These are phyloP conservation scores for Anarhynchus alexandrinus DNA, from an alignment of 2,113 vertebrate species.

Conservation along the genomic window DNA sequence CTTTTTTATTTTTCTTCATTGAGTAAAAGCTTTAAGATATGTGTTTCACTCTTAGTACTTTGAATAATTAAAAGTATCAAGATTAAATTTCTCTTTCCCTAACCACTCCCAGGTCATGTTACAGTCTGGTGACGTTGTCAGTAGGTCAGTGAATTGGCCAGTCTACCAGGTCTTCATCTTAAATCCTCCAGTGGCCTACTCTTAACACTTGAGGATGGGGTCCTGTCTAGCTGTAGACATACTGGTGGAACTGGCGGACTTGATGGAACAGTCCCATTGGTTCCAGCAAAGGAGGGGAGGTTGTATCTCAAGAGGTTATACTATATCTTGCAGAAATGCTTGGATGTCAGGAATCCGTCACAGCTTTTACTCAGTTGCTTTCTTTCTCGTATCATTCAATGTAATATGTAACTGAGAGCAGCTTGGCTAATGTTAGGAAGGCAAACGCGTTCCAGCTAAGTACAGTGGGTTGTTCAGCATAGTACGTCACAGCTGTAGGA, in stretches of 20 bases:
- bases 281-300: neutral
- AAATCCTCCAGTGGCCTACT: neutral
- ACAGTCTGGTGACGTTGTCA: neutral
- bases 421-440: neutral
- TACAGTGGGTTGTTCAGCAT: neutral
- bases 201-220: neutral
- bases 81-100: neutral
- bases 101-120: neutral
- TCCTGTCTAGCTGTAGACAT: neutral
- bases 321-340: neutral
- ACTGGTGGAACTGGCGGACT: neutral
- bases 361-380: neutral
- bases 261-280: neutral
- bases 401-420: neutral
- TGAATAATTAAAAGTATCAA: neutral
- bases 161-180: neutral
- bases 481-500: neutral
- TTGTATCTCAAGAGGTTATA: neutral
- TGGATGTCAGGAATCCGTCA: neutral
- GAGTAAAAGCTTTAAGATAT: neutral
- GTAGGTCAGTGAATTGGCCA: neutral
- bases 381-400: neutral
- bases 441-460: neutral
- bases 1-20: neutral
- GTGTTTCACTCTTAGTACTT: neutral